Percentiles rank a stretch among this genome's conserved stretches.
These are phyloP conservation scores for Aphelocoma coerulescens DNA, from an alignment of 2,113 vertebrate genomes.

Conservation along the genomic window DNA sequence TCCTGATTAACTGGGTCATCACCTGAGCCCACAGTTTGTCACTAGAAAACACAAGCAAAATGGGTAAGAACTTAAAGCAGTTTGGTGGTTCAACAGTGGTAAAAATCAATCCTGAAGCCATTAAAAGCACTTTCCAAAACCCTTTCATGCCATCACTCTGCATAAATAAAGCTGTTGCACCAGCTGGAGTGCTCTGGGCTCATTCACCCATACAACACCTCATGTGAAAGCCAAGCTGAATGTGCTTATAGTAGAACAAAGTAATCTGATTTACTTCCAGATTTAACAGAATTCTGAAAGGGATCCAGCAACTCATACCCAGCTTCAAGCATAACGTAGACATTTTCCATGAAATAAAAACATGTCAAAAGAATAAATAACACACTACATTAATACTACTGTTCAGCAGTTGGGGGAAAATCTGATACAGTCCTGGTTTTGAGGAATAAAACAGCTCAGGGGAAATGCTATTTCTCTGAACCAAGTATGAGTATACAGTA, in stretches of 20 bases:
- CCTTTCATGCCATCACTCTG: slow-evolving; percentile 37
- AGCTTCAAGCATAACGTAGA: background rate
- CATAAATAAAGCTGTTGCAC: slow-evolving; percentile 66
- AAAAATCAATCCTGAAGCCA: slow-evolving; percentile 20
- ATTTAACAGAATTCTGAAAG: slow-evolving; percentile 56
- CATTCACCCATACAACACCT: slow-evolving; percentile 55
- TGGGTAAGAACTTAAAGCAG: background rate
- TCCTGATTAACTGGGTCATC: background rate
- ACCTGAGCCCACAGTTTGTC: background rate
- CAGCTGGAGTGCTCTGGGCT: slow-evolving; percentile 62
- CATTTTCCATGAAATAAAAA: slow-evolving; percentile 19
- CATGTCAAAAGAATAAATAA: slow-evolving; percentile 47
- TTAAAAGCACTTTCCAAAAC: slow-evolving; percentile 45
- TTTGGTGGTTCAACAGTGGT: background rate
- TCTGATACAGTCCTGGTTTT: background rate
- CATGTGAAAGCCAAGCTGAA: slow-evolving; percentile 42
- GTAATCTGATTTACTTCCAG: slow-evolving; percentile 60
- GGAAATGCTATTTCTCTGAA: background rate
- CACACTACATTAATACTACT: slow-evolving; percentile 12
- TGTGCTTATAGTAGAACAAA: slow-evolving; percentile 32
- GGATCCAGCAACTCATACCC: slow-evolving; percentile 27
- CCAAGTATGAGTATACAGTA: background rate
- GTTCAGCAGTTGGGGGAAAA: background rate
- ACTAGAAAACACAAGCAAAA: background rate
- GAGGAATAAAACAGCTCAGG: background rate